phyloP scores from a whole-genome alignment of 2,888 invertebrate genomes.

The Gastrophysa polygoni region DNA sequence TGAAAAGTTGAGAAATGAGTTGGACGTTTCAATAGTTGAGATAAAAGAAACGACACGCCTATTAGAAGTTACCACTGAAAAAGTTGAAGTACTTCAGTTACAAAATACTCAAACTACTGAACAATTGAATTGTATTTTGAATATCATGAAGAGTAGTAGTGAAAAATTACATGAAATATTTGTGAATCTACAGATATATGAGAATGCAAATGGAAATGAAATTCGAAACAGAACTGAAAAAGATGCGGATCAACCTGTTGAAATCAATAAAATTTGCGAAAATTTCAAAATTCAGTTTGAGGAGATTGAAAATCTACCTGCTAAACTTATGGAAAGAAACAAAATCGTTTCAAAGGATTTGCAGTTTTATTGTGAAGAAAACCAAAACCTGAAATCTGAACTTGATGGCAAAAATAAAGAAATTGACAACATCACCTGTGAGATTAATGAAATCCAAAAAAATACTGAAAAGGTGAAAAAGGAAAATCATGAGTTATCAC shows the following conservation, averaged over 20 bases:
- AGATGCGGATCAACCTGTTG: background rate
- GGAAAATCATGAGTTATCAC: slow-evolving; percentile 15
- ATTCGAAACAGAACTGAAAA: background rate
- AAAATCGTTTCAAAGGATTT: background rate
- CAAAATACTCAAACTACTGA: background rate
- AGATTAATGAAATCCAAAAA: background rate
- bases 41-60: background rate
- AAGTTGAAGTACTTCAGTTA: background rate
- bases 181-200: background rate
- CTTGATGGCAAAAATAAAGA: slow-evolving; percentile 1
- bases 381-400: background rate
- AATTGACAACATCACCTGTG: background rate
- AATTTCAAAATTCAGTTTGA: background rate
- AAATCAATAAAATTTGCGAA: background rate
- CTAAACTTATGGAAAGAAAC: background rate
- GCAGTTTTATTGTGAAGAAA: background rate
- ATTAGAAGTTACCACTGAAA: background rate
- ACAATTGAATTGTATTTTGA: background rate
- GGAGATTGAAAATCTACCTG: background rate
- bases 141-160: background rate
- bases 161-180: background rate
- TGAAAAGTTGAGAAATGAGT: background rate
- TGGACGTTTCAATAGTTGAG: background rate
- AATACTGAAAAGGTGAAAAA: background rate
- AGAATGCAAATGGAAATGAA: background rate